Base-by-base conservation (phyloP, 30 jellyfish, hydroid and myxozoan genomes). In the Aurelia coerulea region DNA sequence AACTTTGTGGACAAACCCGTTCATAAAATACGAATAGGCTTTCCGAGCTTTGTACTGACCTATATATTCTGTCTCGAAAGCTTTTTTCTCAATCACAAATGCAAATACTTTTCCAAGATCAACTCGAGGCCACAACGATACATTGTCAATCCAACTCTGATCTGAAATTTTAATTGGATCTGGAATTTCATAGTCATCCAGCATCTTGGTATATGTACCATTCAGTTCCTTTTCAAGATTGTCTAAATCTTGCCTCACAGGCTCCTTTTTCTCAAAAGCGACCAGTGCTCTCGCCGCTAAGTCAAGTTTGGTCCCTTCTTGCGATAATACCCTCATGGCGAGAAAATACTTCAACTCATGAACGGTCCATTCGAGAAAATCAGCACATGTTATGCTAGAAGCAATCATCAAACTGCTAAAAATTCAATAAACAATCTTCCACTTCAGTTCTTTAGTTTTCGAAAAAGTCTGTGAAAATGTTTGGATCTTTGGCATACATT, bases 21-120 rank as follows among this genome's bases (percentile, higher is more conserved):
- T n/a, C n/a, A n/a, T n/a, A n/a, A n/a, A n/a, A n/a, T 73, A 90
- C 12, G 83, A 35, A 62, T 88, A 88, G 34, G 92, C 96, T 72
- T 88, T 88, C 65, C 80, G 92, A 80, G 70, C 95, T 65, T 90
- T 84, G 58, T 82, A 84, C 34, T 76, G 60, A 50, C 97, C 94
- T 23, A 84, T 84, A 67, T 90, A 82, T 18, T 90, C 95, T 10
- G 62, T 31, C 53, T 82, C 87, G 18, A 73, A 71, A 42, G 29
- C 73, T 32, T 60, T 46, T 19, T 32, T 80, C 18, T 54, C 52
- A 7, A 79, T 52, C 12, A 88, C 72, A 51, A 18, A 88, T 35
- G 77, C 54, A 71, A 79, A 88, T 17, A 88, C 80, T 31, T 65
- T 68, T 53, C 92, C 92, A 32, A 88, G 33, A 4, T 42, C 80